Percentiles rank a stretch among this genome's conserved stretches.
Conservation (phyloP, 2,797 vertebrate genomes). For the Dryobates pubescens region DNA sequence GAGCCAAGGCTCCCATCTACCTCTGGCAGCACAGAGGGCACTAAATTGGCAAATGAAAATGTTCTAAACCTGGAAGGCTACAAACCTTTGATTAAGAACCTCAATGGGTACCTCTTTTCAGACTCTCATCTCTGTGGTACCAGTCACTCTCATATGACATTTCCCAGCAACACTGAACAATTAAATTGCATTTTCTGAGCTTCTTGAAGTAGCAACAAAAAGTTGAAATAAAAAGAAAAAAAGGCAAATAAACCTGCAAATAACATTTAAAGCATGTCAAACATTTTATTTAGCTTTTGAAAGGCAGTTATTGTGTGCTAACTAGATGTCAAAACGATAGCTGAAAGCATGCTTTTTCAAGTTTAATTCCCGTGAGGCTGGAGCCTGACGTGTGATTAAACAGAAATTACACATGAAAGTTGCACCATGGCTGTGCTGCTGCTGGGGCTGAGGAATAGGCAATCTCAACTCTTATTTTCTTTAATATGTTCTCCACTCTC, state of each 20-base stretch:
- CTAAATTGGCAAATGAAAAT: neutral
- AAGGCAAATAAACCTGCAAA: conserved; percentile 57
- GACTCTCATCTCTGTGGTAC: neutral
- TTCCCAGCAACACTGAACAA: conserved; percentile 51
- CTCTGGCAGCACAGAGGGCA: neutral
- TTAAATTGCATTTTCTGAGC: conserved; percentile 68
- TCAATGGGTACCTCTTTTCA: conserved; percentile 20
- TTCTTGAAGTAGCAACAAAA: conserved; percentile 61
- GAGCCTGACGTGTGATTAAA: conserved; percentile 63
- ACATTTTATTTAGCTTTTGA: conserved; percentile 73
- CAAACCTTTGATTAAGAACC: conserved; percentile 13
- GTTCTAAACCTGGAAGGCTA: neutral
- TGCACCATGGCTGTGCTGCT: conserved; percentile 8
- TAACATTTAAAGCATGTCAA: conserved; percentile 68
- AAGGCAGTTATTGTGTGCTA: conserved; percentile 74
- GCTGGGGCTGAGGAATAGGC: conserved; percentile 1
- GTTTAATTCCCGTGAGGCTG: conserved; percentile 63
- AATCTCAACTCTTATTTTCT: neutral
- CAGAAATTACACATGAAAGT: conserved; percentile 53
- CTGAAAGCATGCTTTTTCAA: conserved; percentile 69
- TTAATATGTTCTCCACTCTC: neutral
- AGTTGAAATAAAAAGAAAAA: conserved; percentile 41
- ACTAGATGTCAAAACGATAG: conserved; percentile 67
- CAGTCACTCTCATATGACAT: conserved; percentile 12
- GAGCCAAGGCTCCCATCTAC: accelerated